Conservation (phyloP, 2,113 vertebrate species). For the Narcine bancroftii region DNA sequence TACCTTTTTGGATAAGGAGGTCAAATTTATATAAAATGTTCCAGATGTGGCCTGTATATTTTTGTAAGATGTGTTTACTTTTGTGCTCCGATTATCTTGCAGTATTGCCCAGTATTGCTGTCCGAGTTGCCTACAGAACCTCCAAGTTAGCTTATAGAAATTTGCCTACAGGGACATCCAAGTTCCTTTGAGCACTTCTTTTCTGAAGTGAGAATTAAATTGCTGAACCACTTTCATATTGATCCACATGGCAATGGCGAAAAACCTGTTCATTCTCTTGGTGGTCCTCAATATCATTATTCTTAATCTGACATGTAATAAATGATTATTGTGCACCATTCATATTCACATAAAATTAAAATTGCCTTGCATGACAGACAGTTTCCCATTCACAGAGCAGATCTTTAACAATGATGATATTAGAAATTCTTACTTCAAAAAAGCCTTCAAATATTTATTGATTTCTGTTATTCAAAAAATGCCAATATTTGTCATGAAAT, state of each 20-base stretch:
- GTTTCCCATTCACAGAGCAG: not conserved
- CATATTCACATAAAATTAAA: not conserved
- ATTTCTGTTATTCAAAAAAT: not conserved
- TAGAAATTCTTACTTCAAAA: not conserved
- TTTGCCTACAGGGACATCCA: no score
- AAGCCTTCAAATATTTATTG: conserved; percentile 11
- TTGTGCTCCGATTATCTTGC: no score
- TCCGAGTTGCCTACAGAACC: no score
- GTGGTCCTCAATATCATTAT: not conserved
- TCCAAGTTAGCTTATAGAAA: no score
- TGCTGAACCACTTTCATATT: not conserved
- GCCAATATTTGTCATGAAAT: not conserved
- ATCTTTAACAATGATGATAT: not conserved
- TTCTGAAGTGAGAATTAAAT: not conserved
- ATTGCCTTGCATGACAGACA: not conserved
- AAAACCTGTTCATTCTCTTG: not conserved
- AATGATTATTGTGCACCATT: not conserved
- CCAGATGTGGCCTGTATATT: no score
- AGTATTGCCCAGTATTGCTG: no score
- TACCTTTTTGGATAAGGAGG: no score
- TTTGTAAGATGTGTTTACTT: no score
- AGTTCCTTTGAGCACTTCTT: not conserved
- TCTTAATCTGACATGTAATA: not conserved
- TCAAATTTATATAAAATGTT: no score
- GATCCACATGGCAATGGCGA: not conserved